Evolutionary conservation across 1,140 invertebrate species (phyloP).

Genomic region (Frieseomelitta varia): DNA sequence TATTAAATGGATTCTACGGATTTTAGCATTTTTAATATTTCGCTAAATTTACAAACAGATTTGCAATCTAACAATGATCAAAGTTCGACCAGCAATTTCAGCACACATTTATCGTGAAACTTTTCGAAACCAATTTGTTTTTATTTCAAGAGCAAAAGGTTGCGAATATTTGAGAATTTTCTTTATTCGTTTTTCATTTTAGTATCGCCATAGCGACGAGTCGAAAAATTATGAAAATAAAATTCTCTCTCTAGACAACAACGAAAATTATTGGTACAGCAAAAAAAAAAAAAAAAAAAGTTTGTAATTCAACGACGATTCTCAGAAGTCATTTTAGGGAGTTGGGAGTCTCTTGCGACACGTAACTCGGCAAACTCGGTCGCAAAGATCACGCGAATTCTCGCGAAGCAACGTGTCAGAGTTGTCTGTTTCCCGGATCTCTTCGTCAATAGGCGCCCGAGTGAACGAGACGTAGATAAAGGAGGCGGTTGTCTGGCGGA

Average conservation of each 20-base stretch:
- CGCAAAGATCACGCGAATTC: background rate
- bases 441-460: background rate
- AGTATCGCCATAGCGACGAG: background rate
- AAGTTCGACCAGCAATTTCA: too few species aligned
- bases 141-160: too few species aligned
- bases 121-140: too few species aligned
- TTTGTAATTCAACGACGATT: background rate
- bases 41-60: too few species aligned
- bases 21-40: too few species aligned
- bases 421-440: background rate
- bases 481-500: background rate
- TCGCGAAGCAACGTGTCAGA: background rate
- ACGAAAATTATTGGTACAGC: background rate
- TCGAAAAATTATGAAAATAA: background rate
- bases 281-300: too few species aligned
- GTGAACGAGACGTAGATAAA: background rate
- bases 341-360: accelerated
- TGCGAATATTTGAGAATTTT: too few species aligned
- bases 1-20: too few species aligned
- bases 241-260: background rate
- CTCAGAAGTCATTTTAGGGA: background rate
- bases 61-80: too few species aligned
- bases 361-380: background rate
- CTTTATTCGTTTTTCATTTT: too few species aligned
- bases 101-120: too few species aligned